Evolutionary conservation across 2,797 vertebrate species (phyloP), one percentile per base, ranked within the genome.

Genomic region (Typhlichthys eigenmanni): DNA sequence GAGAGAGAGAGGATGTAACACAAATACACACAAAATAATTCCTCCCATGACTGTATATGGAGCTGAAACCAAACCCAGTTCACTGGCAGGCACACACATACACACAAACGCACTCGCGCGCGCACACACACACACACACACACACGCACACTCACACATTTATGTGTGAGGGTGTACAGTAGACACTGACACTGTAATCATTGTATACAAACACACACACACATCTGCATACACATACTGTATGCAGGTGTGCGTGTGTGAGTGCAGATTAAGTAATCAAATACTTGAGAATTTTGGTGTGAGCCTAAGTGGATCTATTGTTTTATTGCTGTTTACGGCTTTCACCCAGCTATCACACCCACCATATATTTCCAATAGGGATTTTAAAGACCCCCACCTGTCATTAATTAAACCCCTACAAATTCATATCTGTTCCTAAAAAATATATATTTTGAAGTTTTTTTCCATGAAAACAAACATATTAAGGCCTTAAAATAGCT

Each of bases 31-130:
- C 34, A 71, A 71, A 58, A 72, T 79, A 80, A 86, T 89, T 90
- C 88, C 86, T 82, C 57, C 72, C 75, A 84, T 89, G 87, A 88
- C 89, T 91, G 80, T 91, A 92, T 88, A 92, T 85, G 91, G 91
- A 86, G 70, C 87, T 79, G 77, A 78, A 87, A 54, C 84, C 62
- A 66, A 66, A 70, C 64, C 49, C 63, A 0, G 32, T 68, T 64
- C 24, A 66, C 53, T 75, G 81, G 76, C 83, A 80, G 69, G 64
- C 70, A 75, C 38, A 66, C 56, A 60, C 43, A 48, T 11, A 47
- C 16, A 24, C 12, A 55, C 54, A 55, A 10, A 55, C 53, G 34
- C 53, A 47, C 56, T 19, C 56, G 19, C 43, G 43, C 50, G 10
- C 47, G 55, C 58, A 52, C 60, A 56, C 43, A 72, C 50, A 17